These are phyloP conservation scores for Phenacoccus solenopsis DNA, from an alignment of 1,140 invertebrate genomes.

Conservation along the genomic window DNA sequence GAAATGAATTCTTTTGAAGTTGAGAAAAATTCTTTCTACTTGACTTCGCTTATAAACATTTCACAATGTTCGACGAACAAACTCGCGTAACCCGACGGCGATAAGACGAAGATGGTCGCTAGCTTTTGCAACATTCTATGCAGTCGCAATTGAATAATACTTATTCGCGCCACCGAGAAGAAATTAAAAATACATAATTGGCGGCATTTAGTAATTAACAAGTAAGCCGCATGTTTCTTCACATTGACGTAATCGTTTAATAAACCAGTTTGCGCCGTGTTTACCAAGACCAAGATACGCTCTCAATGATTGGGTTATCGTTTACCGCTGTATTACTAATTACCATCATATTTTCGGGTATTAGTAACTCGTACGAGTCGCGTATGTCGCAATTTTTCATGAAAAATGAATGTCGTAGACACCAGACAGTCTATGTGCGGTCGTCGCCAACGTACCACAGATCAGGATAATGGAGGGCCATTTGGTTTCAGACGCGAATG, in stretches of 20 bases:
- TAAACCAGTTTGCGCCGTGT: background rate
- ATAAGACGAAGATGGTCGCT: too few species aligned
- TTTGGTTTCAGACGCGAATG: too few species aligned
- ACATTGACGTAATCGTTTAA: background rate
- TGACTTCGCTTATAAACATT: too few species aligned
- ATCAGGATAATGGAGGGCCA: background rate
- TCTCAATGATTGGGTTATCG: background rate
- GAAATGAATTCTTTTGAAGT: too few species aligned
- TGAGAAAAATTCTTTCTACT: too few species aligned
- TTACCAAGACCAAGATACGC: background rate
- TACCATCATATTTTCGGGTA: constrained; percentile 2
- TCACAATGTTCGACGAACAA: background rate
- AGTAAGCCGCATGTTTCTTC: background rate
- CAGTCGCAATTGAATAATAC: background rate
- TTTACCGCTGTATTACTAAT: background rate
- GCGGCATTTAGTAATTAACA: background rate
- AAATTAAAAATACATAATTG: background rate
- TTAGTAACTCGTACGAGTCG: too few species aligned
- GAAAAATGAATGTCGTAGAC: background rate
- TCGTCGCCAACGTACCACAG: background rate
- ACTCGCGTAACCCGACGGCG: too few species aligned
- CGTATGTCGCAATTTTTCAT: too few species aligned
- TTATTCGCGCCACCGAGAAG: background rate
- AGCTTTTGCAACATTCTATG: background rate
- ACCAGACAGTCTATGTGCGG: too few species aligned